Conservation (phyloP, 2,113 vertebrate genomes). For the Craseonycteris thonglongyai region DNA sequence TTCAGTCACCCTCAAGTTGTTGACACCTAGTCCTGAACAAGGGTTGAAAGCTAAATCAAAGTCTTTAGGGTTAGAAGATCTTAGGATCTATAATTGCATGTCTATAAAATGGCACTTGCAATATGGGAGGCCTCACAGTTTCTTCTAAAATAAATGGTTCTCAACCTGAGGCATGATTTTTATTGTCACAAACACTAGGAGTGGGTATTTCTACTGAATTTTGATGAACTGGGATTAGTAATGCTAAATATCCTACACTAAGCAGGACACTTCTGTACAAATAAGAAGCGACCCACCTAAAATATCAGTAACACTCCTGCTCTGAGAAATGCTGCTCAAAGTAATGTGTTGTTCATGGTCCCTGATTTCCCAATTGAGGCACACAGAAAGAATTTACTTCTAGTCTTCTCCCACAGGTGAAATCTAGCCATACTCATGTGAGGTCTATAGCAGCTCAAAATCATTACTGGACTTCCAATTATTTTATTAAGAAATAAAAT, state of each 20-base stretch:
- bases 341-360: background rate
- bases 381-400: background rate
- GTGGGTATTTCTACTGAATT: background rate
- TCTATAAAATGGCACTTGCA: background rate
- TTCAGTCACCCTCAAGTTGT: background rate
- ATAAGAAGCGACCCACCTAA: background rate
- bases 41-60: background rate
- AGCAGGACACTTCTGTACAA: background rate
- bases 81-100: background rate
- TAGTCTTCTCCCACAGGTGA: background rate
- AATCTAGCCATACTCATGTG: background rate
- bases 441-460: background rate
- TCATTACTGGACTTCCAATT: background rate
- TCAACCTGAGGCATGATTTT: background rate
- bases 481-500: background rate
- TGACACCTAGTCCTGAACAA: background rate
- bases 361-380: background rate
- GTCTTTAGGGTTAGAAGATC: background rate
- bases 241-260: background rate
- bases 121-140: background rate
- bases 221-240: background rate
- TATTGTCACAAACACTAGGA: background rate
- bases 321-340: background rate
- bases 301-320: background rate
- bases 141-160: background rate